These are phyloP conservation scores for Drosophila ambigua DNA, from an alignment of 1,140 invertebrate genomes.

Conservation along the genomic window DNA sequence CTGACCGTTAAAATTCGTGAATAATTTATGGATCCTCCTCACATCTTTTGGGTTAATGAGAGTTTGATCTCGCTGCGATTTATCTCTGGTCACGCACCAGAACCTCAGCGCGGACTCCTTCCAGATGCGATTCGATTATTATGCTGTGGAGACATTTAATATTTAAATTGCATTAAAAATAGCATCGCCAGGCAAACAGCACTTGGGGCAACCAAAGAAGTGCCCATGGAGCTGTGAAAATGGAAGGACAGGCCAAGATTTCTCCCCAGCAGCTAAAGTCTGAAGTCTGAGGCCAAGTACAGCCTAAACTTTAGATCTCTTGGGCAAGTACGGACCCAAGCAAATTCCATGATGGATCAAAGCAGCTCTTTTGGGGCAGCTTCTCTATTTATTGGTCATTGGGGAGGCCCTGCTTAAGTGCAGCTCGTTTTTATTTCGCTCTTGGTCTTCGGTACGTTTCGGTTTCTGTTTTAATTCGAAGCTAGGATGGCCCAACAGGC, in stretches of 20 bases:
- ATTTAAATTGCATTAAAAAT: too few species aligned
- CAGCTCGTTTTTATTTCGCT: constrained; percentile 31
- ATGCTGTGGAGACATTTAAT: too few species aligned
- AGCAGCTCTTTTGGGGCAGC: neutral
- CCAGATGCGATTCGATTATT: constrained; percentile 15
- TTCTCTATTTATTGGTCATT: constrained; percentile 4
- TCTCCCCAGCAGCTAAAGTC: too few species aligned
- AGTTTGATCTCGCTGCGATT: constrained; percentile 50
- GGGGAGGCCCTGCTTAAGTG: constrained; percentile 16
- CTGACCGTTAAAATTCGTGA: constrained; percentile 56
- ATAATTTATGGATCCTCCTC: constrained; percentile 59
- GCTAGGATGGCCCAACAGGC: neutral
- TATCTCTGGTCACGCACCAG: constrained; percentile 42
- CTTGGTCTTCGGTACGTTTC: constrained; percentile 19
- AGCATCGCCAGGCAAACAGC: too few species aligned
- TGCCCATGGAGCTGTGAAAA: too few species aligned
- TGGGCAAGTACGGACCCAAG: too few species aligned
- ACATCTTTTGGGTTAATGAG: constrained; percentile 60
- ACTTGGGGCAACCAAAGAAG: too few species aligned
- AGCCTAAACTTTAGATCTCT: too few species aligned
- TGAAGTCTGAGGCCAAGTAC: too few species aligned
- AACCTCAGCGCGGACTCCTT: neutral
- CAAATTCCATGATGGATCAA: too few species aligned
- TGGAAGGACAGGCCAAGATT: too few species aligned
- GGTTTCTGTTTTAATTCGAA: neutral